Conservation (phyloP, 2,888 invertebrate genomes). For the Acrobasis suavella region DNA sequence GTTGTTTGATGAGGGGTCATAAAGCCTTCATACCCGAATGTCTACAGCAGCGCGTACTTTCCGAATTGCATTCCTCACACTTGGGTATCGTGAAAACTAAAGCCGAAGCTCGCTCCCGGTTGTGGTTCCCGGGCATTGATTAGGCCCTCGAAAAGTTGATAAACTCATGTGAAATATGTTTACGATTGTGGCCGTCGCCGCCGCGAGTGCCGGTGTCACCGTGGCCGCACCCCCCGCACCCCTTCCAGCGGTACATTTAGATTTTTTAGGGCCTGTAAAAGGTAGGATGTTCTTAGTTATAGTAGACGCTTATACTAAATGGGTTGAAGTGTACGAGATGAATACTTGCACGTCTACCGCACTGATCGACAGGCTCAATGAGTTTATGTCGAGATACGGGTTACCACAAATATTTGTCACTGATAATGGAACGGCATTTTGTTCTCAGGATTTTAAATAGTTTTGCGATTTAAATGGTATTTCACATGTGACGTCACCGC, state of each 20-base stretch:
- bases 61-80: constrained; percentile 20
- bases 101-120: constrained; percentile 35
- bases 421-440: background rate
- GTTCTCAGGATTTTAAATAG: background rate
- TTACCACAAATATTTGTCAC: background rate
- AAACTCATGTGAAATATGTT: background rate
- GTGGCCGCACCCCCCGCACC: background rate
- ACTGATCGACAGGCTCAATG: background rate
- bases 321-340: background rate
- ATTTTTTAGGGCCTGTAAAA: background rate
- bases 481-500: background rate
- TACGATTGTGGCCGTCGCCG: background rate
- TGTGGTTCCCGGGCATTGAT: constrained; percentile 39
- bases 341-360: background rate
- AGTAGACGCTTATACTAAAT: background rate
- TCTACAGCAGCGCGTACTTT: constrained; percentile 1
- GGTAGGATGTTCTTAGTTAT: background rate
- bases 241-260: background rate
- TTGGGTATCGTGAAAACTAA: constrained; percentile 36
- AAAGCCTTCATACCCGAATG: background rate
- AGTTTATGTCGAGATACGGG: background rate
- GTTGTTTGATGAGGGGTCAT: background rate
- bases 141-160: background rate
- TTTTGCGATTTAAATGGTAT: background rate
- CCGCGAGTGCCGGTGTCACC: background rate